Conservation (phyloP, 2,888 invertebrate species). For the Drosophila tanythrix region DNA sequence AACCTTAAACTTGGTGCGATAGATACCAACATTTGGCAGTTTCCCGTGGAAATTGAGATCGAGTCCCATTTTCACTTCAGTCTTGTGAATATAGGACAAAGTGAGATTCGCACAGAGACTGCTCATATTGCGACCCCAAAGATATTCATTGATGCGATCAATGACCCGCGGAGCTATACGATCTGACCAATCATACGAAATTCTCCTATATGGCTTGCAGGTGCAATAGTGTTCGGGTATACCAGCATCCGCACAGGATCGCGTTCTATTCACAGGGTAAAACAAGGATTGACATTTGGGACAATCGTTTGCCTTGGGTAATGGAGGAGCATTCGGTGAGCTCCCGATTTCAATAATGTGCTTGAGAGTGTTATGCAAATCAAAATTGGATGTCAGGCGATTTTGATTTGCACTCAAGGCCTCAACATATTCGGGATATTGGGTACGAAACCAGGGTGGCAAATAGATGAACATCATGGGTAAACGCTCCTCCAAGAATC, state of each 20-base stretch:
- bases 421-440: constrained; percentile 85
- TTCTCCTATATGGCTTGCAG: constrained; percentile 84
- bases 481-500: constrained; percentile 90
- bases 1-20: constrained; percentile 87
- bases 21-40: constrained; percentile 25
- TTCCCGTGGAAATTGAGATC: constrained; percentile 30
- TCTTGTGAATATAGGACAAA: constrained; percentile 53
- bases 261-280: constrained; percentile 85
- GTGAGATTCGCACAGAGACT: constrained; percentile 48
- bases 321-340: constrained; percentile 49
- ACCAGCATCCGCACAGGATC: constrained; percentile 88
- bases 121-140: constrained; percentile 47
- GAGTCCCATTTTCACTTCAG: constrained; percentile 42
- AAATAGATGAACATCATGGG: constrained; percentile 89
- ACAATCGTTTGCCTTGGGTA: constrained; percentile 86
- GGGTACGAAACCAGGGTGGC: constrained; percentile 87
- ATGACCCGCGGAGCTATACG: constrained; percentile 51
- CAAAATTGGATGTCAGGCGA: constrained; percentile 89
- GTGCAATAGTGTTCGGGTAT: constrained; percentile 90
- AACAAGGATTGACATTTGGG: constrained; percentile 88
- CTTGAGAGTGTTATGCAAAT: constrained; percentile 89
- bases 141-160: constrained; percentile 59
- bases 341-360: constrained; percentile 86
- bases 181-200: constrained; percentile 28
- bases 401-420: constrained; percentile 87